Conservation (phyloP, 2,888 invertebrate genomes). For the Hyalella azteca region DNA sequence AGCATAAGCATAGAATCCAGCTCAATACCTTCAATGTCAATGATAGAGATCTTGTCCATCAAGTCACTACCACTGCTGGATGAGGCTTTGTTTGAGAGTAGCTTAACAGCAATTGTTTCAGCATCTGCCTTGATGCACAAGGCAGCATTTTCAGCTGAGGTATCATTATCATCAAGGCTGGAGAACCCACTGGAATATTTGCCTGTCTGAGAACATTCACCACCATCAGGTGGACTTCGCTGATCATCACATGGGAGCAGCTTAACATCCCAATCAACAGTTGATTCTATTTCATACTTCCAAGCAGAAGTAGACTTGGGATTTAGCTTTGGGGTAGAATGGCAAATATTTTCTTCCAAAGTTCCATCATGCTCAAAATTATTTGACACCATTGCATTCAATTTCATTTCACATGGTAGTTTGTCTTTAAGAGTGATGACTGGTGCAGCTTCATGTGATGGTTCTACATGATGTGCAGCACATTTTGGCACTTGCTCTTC, state of each 20-base stretch:
- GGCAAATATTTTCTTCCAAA: neutral
- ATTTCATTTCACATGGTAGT: no score
- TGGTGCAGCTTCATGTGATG: no score
- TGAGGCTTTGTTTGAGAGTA: neutral
- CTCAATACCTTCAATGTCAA: neutral
- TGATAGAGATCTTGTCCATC: constrained; percentile 5
- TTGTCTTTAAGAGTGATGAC: no score
- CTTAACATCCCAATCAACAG: neutral
- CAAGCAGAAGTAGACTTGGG: neutral
- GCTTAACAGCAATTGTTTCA: constrained; percentile 7
- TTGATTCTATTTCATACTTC: neutral
- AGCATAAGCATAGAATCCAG: neutral
- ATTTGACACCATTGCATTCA: no score
- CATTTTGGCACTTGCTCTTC: no score
- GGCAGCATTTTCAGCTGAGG: neutral
- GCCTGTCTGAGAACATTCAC: neutral
- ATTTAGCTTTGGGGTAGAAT: neutral
- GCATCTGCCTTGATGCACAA: neutral
- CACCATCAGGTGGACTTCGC: neutral
- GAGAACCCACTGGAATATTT: neutral
- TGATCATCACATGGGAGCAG: neutral
- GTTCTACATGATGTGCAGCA: no score
- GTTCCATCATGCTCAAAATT: no score
- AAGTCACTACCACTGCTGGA: constrained; percentile 10
- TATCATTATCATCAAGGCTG: neutral